Base-by-base conservation (phyloP, 2,113 vertebrate genomes). In the Lepidothrix coronata region DNA sequence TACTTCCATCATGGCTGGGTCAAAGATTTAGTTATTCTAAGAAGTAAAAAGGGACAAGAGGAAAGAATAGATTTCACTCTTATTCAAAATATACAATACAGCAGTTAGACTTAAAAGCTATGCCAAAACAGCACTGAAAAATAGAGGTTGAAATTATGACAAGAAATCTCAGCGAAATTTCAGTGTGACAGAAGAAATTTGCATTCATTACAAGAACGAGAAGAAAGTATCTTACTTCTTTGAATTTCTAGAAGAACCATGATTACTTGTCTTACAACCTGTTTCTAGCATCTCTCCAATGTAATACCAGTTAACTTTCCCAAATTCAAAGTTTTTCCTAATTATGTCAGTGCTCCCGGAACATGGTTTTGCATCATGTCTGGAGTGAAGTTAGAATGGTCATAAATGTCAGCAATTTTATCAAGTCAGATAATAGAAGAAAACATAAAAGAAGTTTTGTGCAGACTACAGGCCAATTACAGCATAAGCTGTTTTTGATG, bases 111-210 rank as follows among this genome's bases (percentile, higher is more conserved):
- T 74, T 57, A 62, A 87, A 70, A 10, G 39, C 23, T 86, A n/a
- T 61, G 52, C 41, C 73, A 78, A 93, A 93, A 92, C 9, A 80
- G 57, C 72, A 83, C 46, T 80, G 71, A 86, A 91, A 96, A 95
- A 76, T 1, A 86, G 48, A 93, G 5, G 9, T 2, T 88, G 44
- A 89, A 91, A 87, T 31, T 48, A 86, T 11, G 33, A 76, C 33
- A 80, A 41, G 49, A 91, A 87, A 88, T n/a, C 35, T 52, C 52
- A 55, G 35, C 30, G 30, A 44, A 66, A 93, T 79, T 95, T 85
- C 82, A 77, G 82, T 73, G 68, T 48, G 67, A 90, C 71, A 90
- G 67, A 94, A 93, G 54, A 83, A 57, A 85, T 73, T 9, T 82
- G 49, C n/a, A 80, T 77, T 93, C 63, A 41, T 37, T 86, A 52